Evolutionary conservation across 30 jellyfish, hydroid and myxozoan species (phyloP), one percentile per base, ranked within the genome.

Genomic region (Calvadosia cruxmelitensis): DNA sequence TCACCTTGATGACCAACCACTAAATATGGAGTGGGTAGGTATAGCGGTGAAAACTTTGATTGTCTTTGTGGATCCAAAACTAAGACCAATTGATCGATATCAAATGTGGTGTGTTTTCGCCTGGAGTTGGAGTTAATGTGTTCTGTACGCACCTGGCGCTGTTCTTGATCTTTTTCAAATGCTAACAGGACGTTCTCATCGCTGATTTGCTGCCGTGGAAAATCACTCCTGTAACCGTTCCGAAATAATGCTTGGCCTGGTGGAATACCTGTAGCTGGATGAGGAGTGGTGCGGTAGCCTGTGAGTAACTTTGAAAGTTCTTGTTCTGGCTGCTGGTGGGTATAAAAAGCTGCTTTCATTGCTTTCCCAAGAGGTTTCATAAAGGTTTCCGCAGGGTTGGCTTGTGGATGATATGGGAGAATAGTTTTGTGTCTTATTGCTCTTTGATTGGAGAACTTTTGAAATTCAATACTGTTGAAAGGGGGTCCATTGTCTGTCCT

Each of bases 331-430:
- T 75, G 76, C 28, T 27, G 16, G 1, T 67, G 12, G 27, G 50
- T 34, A 29, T 30, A 53, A 31, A 30, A 0, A 27, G 77, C 83
- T 3, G 36, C 52, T 34, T 64, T 65, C 27, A 76, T 26, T 24
- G 87, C 75, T 29, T 76, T 67, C 67, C 87, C 87, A 0, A 66
- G 29, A 35, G 87, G 74, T 62, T 76, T 76, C 87, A 76, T 76
- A 70, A 76, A 67, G 30, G 52, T 29, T 27, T 76, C 87, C 2
- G 80, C 87, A 49, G 32, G 68, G 52, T 76, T 76, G 5, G 83
- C 79, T 49, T 66, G 79, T 3, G 81, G 81, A 62, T 76, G 87
- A 66, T 65, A 76, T 31, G 81, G 87, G 50, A 50, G 69, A 28
- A 67, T 35, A 1, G 66, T 64, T 52, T 67, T 29, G 49, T 35